Evolutionary conservation across 2,888 invertebrate genomes (phyloP).

Genomic region (Xanthorhoe designata): DNA sequence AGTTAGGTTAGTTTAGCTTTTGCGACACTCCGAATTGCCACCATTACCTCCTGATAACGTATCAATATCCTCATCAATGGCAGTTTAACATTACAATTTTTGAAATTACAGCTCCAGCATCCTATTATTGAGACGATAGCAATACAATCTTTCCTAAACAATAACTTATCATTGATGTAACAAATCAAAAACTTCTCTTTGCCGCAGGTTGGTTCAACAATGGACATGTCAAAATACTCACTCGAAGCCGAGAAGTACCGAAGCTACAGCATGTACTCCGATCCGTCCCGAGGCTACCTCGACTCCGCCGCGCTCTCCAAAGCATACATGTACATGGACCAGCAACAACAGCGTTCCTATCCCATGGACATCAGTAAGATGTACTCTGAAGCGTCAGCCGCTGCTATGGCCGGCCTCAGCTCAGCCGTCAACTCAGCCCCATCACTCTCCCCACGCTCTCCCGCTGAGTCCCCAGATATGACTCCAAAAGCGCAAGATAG

Average conservation of each 20-base stretch:
- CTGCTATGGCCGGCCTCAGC: conserved; percentile 84
- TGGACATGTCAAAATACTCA: conserved; percentile 92
- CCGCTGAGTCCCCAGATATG: conserved; percentile 85
- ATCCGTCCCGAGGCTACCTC: conserved; percentile 89
- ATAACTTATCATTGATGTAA: no score
- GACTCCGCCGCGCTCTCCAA: conserved; percentile 91
- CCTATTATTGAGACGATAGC: no score
- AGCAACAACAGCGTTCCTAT: conserved; percentile 83
- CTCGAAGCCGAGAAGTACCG: conserved; percentile 92
- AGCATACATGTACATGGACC: conserved; percentile 92
- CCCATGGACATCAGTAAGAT: conserved; percentile 88
- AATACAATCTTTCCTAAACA: no score
- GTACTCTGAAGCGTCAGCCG: conserved; percentile 87
- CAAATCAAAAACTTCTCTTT: conserved; percentile 39
- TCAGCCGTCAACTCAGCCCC: conserved; percentile 76
- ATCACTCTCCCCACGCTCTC: conserved; percentile 76
- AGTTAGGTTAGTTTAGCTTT: no score
- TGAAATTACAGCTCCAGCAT: no score
- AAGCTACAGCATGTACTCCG: conserved; percentile 91
- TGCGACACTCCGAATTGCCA: no score
- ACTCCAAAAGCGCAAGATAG: conserved; percentile 78
- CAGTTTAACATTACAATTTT: no score
- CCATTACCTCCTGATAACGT: no score
- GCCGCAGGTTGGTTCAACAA: conserved; percentile 89
- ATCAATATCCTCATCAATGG: no score